These are phyloP conservation scores for Lacerta bilineata DNA, from an alignment of 2,797 vertebrate genomes.

Conservation along the genomic window DNA sequence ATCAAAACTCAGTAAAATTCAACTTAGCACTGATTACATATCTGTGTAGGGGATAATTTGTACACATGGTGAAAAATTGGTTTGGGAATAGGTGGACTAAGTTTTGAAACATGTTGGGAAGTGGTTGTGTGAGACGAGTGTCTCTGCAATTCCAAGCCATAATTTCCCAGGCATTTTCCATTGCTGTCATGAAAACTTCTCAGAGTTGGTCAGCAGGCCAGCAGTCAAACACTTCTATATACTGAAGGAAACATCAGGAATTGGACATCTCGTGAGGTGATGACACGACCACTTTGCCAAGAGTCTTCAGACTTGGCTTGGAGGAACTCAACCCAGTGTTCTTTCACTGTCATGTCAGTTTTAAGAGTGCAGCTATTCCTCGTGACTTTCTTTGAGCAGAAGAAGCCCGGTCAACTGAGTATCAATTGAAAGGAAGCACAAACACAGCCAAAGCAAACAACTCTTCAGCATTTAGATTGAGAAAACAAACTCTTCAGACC, in stretches of 20 bases:
- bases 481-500: slow-evolving; percentile 18
- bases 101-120: background rate
- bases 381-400: slow-evolving; percentile 32
- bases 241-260: background rate
- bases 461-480: slow-evolving; percentile 20
- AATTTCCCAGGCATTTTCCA: background rate
- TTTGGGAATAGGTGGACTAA: background rate
- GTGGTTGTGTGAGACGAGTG: background rate
- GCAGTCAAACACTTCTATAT: background rate
- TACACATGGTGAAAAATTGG: background rate
- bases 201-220: background rate
- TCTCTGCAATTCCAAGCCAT: background rate
- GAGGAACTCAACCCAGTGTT: background rate
- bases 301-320: background rate
- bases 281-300: slow-evolving; percentile 22
- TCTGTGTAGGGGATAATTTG: background rate
- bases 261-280: background rate
- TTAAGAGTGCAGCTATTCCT: slow-evolving; percentile 7
- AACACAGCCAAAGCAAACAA: slow-evolving; percentile 42
- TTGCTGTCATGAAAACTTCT: background rate
- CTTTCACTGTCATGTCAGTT: background rate
- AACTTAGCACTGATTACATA: background rate
- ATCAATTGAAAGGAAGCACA: slow-evolving; percentile 35
- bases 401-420: slow-evolving; percentile 13
- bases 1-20: slow-evolving; percentile 2